Conservation (phyloP, 2,113 vertebrate species). For the Willisornis vidua region DNA sequence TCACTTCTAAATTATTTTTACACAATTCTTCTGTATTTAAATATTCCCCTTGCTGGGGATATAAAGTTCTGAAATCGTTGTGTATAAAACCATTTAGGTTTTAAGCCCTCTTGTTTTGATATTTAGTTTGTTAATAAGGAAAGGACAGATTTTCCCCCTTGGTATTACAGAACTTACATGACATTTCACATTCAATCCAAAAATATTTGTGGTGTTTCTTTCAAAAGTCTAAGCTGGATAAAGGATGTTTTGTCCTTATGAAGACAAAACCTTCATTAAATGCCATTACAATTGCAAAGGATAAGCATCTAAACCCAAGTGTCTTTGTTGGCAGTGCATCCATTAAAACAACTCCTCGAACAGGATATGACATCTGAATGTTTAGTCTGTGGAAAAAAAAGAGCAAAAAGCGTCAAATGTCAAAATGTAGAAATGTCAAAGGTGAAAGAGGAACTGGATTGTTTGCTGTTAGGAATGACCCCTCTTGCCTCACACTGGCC, state of each 20-base stretch:
- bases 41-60: neutral
- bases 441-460: neutral
- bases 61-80: neutral
- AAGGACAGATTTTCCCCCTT: slow-evolving; percentile 51
- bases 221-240: slow-evolving; percentile 52
- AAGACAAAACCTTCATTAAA: neutral
- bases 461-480: neutral
- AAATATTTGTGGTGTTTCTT: slow-evolving; percentile 19
- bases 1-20: neutral
- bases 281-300: neutral
- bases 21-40: neutral
- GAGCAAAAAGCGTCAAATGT: neutral
- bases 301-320: neutral
- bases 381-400: neutral
- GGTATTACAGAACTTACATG: slow-evolving; percentile 17
- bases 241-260: slow-evolving; percentile 11
- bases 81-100: neutral
- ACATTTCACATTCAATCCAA: neutral
- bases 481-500: neutral
- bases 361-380: slow-evolving; percentile 4
- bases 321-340: neutral
- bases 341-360: neutral
- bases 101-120: neutral
- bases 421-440: neutral
- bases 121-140: slow-evolving; percentile 20